Conservation (phyloP, 2,797 vertebrate genomes). For the Hylomyscus alleni region DNA sequence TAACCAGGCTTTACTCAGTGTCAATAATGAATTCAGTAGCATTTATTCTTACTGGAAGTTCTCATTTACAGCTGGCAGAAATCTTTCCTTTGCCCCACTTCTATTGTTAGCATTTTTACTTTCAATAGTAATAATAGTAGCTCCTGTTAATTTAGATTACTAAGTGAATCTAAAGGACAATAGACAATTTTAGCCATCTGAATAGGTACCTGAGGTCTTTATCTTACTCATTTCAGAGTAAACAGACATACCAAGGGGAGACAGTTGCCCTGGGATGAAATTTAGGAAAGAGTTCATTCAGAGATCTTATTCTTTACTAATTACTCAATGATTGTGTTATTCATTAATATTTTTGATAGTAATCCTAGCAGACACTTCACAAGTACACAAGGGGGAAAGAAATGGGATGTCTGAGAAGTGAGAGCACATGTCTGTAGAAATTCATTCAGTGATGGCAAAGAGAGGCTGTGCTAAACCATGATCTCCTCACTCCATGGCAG, state of each 20-base stretch:
- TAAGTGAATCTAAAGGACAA: not conserved
- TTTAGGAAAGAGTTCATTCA: not conserved
- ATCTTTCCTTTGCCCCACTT: not conserved
- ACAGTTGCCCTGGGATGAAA: not conserved
- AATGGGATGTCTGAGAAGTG: not conserved
- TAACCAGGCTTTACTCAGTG: constrained; percentile 71
- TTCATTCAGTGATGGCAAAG: not conserved
- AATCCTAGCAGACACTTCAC: not conserved
- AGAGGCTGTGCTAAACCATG: not conserved
- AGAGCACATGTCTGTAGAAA: not conserved
- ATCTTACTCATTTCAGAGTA: not conserved
- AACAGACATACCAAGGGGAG: not conserved
- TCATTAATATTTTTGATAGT: not conserved
- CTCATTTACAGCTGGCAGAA: constrained; percentile 53
- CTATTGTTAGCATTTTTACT: constrained; percentile 14
- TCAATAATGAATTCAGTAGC: constrained; percentile 66
- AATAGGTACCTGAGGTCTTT: not conserved
- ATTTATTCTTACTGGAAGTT: constrained; percentile 56
- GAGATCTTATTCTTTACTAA: not conserved
- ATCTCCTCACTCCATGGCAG: not conserved
- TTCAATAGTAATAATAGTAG: not conserved
- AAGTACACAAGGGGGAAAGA: no score
- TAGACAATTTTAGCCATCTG: not conserved
- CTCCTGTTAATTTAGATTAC: not conserved
- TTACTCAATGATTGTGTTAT: not conserved